Conservation (phyloP, 92 coral and sea anemone genomes). For the Zoanthus gigantus region DNA sequence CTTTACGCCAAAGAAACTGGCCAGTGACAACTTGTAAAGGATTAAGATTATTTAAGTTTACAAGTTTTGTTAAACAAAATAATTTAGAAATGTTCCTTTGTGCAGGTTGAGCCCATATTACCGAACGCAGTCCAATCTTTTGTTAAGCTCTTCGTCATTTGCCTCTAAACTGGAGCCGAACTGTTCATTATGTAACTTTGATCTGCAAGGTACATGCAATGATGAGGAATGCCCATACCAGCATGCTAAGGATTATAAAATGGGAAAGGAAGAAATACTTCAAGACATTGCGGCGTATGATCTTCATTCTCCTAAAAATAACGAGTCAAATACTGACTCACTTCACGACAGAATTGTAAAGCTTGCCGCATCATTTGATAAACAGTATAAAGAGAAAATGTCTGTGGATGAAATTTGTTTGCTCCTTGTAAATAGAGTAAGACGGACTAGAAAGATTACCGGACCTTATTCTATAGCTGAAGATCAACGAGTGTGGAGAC, state of each 20-base stretch:
- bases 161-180: slow-evolving; percentile 82
- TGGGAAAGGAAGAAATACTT: slow-evolving; percentile 70
- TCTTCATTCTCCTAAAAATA: slow-evolving; percentile 35
- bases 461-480: slow-evolving; percentile 65
- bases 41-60: not conserved
- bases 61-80: not conserved
- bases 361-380: slow-evolving; percentile 68
- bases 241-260: slow-evolving; percentile 68
- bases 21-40: too few species aligned
- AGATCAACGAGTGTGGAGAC: slow-evolving; percentile 69
- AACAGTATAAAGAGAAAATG: slow-evolving; percentile 87
- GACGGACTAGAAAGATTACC: slow-evolving; percentile 52
- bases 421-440: slow-evolving; percentile 82
- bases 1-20: too few species aligned
- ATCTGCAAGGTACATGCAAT: slow-evolving; percentile 91
- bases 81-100: slow-evolving; percentile 1
- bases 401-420: slow-evolving; percentile 85
- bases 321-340: slow-evolving; percentile 36
- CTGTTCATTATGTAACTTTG: slow-evolving; percentile 77
- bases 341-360: slow-evolving; percentile 50
- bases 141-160: slow-evolving; percentile 79
- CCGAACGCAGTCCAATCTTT: slow-evolving; percentile 82
- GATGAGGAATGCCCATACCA: slow-evolving; percentile 40
- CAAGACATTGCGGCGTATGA: slow-evolving; percentile 86
- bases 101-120: slow-evolving; percentile 91